Evolutionary conservation across 2,888 invertebrate genomes (phyloP).

Genomic region (Pandemis cinnamomeana): DNA sequence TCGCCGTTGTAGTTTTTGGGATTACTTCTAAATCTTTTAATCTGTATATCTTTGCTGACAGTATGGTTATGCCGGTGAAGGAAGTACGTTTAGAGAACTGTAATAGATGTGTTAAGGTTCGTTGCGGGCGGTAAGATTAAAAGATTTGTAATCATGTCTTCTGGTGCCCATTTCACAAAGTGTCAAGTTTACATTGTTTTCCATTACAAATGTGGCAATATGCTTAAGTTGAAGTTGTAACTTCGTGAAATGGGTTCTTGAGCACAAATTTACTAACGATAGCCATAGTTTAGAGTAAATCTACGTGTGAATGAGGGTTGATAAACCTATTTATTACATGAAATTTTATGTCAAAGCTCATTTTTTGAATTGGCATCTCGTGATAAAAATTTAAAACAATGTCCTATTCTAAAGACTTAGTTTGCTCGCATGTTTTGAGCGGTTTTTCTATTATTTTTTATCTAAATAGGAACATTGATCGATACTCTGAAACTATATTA

Average conservation of each 20-base stretch:
- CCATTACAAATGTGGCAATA: not conserved
- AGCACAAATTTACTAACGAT: not conserved
- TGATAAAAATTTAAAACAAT: not conserved
- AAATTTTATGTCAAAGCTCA: not conserved
- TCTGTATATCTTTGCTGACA: not conserved
- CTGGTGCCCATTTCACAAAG: not conserved
- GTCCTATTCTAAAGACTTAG: conserved; percentile 10
- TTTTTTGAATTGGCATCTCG: not conserved
- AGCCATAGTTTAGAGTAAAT: not conserved
- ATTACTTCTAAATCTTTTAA: not conserved
- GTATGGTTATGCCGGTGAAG: not conserved
- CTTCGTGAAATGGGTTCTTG: not conserved
- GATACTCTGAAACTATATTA: not conserved
- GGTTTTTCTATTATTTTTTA: not conserved
- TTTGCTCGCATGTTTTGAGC: not conserved
- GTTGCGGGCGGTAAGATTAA: not conserved
- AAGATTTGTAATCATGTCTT: not conserved
- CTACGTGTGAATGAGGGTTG: conserved; percentile 4
- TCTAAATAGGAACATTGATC: not conserved
- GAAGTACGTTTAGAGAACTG: not conserved
- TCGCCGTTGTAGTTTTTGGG: not conserved
- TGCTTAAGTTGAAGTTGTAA: not conserved
- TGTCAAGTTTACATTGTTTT: not conserved
- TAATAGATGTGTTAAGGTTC: not conserved
- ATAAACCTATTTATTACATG: not conserved